Base-by-base conservation (phyloP, 2,113 vertebrate genomes). In the Atherinomorus stipes region DNA sequence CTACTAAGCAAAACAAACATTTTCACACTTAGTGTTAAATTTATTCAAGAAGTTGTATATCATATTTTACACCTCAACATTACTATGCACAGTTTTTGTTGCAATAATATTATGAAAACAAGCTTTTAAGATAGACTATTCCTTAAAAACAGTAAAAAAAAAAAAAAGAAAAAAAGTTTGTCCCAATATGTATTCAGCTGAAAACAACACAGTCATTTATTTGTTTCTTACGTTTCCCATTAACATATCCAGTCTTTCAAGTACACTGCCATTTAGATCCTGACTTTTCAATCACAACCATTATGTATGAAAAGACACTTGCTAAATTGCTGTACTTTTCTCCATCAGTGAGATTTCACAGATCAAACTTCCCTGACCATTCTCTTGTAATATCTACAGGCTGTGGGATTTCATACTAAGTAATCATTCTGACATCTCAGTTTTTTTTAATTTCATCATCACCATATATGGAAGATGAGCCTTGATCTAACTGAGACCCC, bases 1-100 rank as follows among this genome's bases (percentile, higher is more conserved):
- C 67, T 64, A 28, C 38, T 75, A 54, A 65, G 52, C 71, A 76
- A 57, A 65, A 88, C 69, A 84, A 77, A 83, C 73, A 76, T 85
- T 62, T 86, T 65, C 71, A 85, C 76, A 75, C 80, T 34, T 67
- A 54, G 65, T 58, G 60, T 63, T 23, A 84, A 15, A 69, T 73
- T 37, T 53, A 80, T 66, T 64, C 71, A 84, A 42, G 78, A 64
- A 77, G 22, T 80, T 64, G 2, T 64, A 74, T 73, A 61, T 80
- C 65, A 75, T 80, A 72, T 69, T 80, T 58, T 85, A 88, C 75
- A 85, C 74, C 52, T 73, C 58, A 71, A 38, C 31, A 72, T 25
- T 38, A 47, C 59, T 76, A 66, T 56, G 50, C 66, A 74, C 52
- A 62, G 65, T 23, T 49, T 74, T 66, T n/a, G 1, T 9, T 57